Base-by-base conservation (phyloP, 2,888 invertebrate genomes). In the Aradus depressus region DNA sequence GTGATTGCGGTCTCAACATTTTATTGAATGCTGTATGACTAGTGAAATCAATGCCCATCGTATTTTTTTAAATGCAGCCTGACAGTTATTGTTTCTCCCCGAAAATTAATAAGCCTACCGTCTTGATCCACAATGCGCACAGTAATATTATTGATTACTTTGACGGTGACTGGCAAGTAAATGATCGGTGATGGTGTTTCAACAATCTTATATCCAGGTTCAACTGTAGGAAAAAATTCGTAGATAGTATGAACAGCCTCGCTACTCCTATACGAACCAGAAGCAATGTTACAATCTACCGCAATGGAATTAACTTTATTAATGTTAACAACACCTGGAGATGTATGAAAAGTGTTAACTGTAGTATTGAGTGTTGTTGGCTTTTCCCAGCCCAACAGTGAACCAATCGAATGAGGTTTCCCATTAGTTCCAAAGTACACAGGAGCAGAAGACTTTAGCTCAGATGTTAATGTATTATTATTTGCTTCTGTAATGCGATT, bases 401-500 rank as follows among this genome's bases (percentile, higher is more conserved):
- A n/a, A n/a, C n/a, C n/a, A n/a, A n/a, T n/a, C n/a, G n/a, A n/a
- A n/a, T n/a, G n/a, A n/a, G n/a, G n/a, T n/a, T n/a, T n/a, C n/a
- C n/a, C n/a, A n/a, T n/a, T n/a, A n/a, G n/a, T n/a, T n/a, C n/a
- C n/a, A n/a, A n/a, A n/a, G n/a, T n/a, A n/a, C n/a, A n/a, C n/a
- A n/a, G n/a, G n/a, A n/a, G n/a, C n/a, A n/a, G n/a, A n/a, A n/a
- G n/a, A n/a, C n/a, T n/a, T n/a, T n/a, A n/a, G n/a, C n/a, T n/a
- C n/a, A n/a, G n/a, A n/a, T n/a, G n/a, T n/a, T n/a, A n/a, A n/a
- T n/a, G n/a, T n/a, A n/a, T n/a, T n/a, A n/a, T n/a, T n/a, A n/a
- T n/a, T n/a, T 38, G 62, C 57, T 61, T 68, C 67, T 64, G 67
- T 66, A n/a, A 54, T 56, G 57, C 60, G 53, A 57, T 68, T 67